These are phyloP conservation scores for Procambarus clarkii DNA, from an alignment of 1,140 invertebrate species.

Conservation along the genomic window DNA sequence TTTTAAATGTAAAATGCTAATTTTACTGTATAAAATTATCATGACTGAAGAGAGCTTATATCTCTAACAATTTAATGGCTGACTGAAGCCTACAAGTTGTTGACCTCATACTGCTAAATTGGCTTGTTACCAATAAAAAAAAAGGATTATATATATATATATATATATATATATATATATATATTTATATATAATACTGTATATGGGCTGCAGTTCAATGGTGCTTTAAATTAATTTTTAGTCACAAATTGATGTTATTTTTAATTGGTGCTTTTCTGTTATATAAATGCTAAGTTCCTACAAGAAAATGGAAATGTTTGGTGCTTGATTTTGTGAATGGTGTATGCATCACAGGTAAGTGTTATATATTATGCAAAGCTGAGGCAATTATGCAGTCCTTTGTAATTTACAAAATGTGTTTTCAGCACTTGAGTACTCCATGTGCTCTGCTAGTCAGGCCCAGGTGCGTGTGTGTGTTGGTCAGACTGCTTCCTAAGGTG, in stretches of 20 bases:
- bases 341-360: neutral
- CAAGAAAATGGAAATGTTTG: neutral
- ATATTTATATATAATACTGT: neutral
- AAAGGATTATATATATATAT: neutral
- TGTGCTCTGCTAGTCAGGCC: conserved; percentile 45
- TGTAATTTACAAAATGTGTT: neutral
- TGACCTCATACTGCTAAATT: too few species aligned
- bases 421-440: neutral
- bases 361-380: neutral
- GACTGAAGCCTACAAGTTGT: too few species aligned
- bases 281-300: neutral
- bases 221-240: conserved; percentile 1
- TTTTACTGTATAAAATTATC: neutral
- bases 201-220: neutral
- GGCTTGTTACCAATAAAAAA: neutral
- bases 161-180: neutral
- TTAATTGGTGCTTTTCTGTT: conserved; percentile 26
- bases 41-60: neutral
- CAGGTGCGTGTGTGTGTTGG: neutral
- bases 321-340: neutral
- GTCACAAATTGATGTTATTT: neutral
- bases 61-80: neutral
- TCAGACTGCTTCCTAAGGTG: conserved; percentile 47
- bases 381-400: neutral
- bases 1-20: too few species aligned